phyloP scores from a whole-genome alignment of 2,113 vertebrate genomes.

The Galemys pyrenaicus region DNA sequence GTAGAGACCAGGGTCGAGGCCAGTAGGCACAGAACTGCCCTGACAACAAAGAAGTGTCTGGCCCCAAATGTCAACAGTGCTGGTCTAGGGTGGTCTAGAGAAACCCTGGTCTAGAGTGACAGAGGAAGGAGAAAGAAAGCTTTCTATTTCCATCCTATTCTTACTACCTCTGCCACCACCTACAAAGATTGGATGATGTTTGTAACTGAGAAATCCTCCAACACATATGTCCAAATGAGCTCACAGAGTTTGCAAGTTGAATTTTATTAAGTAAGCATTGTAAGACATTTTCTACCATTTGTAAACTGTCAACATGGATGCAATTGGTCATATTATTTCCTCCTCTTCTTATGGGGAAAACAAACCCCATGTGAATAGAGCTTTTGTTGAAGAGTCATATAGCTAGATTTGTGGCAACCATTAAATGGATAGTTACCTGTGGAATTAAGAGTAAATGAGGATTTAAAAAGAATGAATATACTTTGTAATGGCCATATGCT shows the following conservation, averaged over 20 bases:
- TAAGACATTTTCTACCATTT: background rate
- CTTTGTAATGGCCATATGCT: background rate
- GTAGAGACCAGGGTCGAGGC: background rate
- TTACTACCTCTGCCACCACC: background rate
- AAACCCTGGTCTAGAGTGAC: too few species aligned
- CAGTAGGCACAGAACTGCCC: too few species aligned
- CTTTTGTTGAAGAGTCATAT: background rate
- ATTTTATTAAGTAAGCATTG: background rate
- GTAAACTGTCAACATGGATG: background rate
- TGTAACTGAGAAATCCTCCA: background rate
- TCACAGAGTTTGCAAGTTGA: background rate
- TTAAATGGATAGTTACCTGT: background rate
- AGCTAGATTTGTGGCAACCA: background rate
- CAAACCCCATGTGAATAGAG: background rate
- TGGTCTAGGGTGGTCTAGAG: too few species aligned
- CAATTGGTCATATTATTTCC: background rate
- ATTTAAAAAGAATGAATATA: background rate
- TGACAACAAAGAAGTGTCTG: background rate
- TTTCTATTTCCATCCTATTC: background rate
- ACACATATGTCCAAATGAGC: background rate
- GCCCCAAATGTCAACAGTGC: background rate
- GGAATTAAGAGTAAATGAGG: background rate
- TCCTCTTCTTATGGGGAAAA: background rate
- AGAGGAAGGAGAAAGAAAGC: background rate
- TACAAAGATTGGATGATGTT: background rate